Percentiles rank a stretch among this genome's conserved stretches.
Conservation (phyloP, 2,888 invertebrate genomes). For the Sepiola atlantica region DNA sequence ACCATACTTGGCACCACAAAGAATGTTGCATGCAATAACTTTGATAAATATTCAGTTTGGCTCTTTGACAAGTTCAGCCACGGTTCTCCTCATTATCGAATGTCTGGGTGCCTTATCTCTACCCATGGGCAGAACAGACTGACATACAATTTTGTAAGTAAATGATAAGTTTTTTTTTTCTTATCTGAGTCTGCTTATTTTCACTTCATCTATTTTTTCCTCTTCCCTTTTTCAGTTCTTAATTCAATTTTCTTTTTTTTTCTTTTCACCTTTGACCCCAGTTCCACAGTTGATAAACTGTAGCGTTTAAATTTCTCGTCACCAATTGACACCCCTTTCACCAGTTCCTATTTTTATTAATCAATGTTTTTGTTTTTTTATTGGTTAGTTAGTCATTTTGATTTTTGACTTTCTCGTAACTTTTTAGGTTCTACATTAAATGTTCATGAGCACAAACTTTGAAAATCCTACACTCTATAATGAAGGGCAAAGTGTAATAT, state of each 20-base stretch:
- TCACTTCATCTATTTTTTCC: neutral
- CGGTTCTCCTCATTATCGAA: neutral
- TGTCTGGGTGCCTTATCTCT: neutral
- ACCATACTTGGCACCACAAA: neutral
- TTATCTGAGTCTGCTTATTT: neutral
- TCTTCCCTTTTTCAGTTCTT: neutral
- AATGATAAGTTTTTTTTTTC: neutral
- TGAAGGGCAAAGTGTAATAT: too few relatives aligned
- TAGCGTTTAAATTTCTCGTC: neutral
- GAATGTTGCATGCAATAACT: neutral
- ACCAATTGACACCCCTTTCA: neutral
- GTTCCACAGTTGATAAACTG: neutral
- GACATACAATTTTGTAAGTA: slow-evolving; percentile 8
- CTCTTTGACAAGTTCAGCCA: neutral
- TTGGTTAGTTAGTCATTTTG: neutral
- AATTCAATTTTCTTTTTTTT: too few relatives aligned
- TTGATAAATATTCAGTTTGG: neutral
- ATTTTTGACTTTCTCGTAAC: neutral
- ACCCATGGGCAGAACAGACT: slow-evolving; percentile 5
- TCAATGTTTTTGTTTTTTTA: neutral
- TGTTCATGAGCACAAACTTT: too few relatives aligned
- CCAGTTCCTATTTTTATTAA: neutral
- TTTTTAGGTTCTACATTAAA: too few relatives aligned
- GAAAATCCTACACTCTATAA: too few relatives aligned
- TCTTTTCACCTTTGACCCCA: neutral